Conservation (phyloP, 1,140 invertebrate genomes). For the Globodera ellingtonae region DNA sequence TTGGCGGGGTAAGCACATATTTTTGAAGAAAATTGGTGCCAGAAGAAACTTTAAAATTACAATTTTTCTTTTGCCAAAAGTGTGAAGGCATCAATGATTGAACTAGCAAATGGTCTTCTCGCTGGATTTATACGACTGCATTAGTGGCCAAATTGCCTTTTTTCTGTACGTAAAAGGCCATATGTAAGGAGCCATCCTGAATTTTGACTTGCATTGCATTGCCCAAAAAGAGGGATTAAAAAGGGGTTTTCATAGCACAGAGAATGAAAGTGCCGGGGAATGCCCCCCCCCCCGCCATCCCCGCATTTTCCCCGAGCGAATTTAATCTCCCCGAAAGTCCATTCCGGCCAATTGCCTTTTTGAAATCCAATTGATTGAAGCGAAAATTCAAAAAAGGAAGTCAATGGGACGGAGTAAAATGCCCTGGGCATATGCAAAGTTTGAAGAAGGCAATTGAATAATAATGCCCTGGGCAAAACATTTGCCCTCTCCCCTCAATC, state of each 20-base stretch:
- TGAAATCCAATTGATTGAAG: not conserved
- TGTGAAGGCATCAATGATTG: not conserved
- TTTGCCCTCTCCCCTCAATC: not conserved
- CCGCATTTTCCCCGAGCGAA: not conserved
- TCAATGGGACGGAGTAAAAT: not conserved
- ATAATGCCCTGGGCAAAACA: not conserved
- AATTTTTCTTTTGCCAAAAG: not conserved
- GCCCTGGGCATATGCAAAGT: not conserved
- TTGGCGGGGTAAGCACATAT: not conserved
- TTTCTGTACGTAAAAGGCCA: too few relatives aligned
- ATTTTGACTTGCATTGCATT: not conserved
- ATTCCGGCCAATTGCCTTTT: not conserved
- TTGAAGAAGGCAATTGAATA: not conserved
- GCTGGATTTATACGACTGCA: too few relatives aligned
- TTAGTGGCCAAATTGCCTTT: too few relatives aligned
- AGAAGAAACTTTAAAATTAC: not conserved
- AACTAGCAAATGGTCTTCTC: too few relatives aligned
- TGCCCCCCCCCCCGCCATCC: not conserved
- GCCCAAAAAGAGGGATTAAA: not conserved
- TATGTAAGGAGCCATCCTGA: too few relatives aligned
- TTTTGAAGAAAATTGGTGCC: not conserved
- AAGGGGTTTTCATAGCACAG: not conserved
- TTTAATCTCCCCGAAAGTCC: slow-evolving; percentile 1
- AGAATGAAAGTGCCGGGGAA: not conserved
- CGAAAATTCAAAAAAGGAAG: not conserved